Percentiles rank a stretch among this genome's conserved stretches.
These are phyloP conservation scores for Dione juno DNA, from an alignment of 2,888 invertebrate genomes.

Conservation along the genomic window DNA sequence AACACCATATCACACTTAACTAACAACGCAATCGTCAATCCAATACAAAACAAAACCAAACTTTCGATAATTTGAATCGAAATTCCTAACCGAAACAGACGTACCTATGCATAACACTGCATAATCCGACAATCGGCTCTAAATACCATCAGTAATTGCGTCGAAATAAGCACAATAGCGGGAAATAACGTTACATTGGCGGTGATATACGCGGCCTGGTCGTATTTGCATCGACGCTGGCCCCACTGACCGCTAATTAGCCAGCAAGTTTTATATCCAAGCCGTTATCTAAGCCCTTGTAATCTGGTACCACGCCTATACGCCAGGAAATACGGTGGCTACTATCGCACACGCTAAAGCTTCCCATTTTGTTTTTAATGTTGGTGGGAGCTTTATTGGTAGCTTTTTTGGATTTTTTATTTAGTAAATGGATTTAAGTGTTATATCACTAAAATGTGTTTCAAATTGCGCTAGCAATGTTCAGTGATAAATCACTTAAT, in stretches of 20 bases:
- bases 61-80: constrained; percentile 16
- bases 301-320: constrained; percentile 69
- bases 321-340: constrained; percentile 39
- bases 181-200: constrained; percentile 45
- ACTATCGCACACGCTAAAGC: constrained; percentile 16
- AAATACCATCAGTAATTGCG: constrained; percentile 44
- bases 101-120: constrained; percentile 12
- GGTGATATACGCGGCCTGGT: constrained; percentile 60
- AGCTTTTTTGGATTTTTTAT: neutral
- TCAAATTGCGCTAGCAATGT: too few species aligned
- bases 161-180: constrained; percentile 48
- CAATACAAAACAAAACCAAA: constrained; percentile 4
- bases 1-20: neutral
- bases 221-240: constrained; percentile 66
- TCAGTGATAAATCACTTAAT: too few species aligned
- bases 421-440: neutral
- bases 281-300: constrained; percentile 72
- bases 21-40: neutral
- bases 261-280: constrained; percentile 78
- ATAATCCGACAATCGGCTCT: constrained; percentile 34
- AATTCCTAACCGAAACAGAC: constrained; percentile 24
- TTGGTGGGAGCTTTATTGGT: neutral
- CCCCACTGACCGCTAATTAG: constrained; percentile 68
- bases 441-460: neutral
- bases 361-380: constrained; percentile 20